A percentile compares a stretch with the other conserved stretches of the same genome.
These are phyloP conservation scores for Danaus melanippus DNA, from an alignment of 1,140 invertebrate genomes.

Conservation along the genomic window DNA sequence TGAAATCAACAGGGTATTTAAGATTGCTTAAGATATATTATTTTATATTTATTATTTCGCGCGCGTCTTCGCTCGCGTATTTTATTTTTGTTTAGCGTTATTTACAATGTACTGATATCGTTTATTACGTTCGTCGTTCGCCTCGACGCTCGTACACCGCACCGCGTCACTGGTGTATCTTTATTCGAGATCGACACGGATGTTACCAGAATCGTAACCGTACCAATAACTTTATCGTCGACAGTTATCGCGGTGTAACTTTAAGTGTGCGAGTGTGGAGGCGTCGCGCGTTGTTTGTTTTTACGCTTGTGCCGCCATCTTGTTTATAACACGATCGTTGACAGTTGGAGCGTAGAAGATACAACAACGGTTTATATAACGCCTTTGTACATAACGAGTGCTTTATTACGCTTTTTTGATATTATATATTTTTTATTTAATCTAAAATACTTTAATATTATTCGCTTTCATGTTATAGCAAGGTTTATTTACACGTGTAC, in stretches of 20 bases:
- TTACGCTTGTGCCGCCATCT: slow-evolving; percentile 6
- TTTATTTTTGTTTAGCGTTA: slow-evolving; percentile 37
- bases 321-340: neutral
- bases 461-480: slow-evolving; percentile 35
- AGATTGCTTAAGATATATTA: slow-evolving; percentile 68
- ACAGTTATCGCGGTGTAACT: too few relatives aligned
- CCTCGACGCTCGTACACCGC: slow-evolving; percentile 6
- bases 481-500: slow-evolving; percentile 3
- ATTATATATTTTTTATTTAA: slow-evolving; percentile 54
- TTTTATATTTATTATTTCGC: slow-evolving; percentile 66
- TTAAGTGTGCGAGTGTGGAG: neutral
- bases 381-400: slow-evolving; percentile 61
- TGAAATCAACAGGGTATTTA: slow-evolving; percentile 71
- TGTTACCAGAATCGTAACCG: too few relatives aligned
- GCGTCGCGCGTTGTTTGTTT: slow-evolving; percentile 5
- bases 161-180: too few relatives aligned
- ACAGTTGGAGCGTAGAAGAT: slow-evolving; percentile 6
- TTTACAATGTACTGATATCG: slow-evolving; percentile 27
- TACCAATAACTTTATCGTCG: too few relatives aligned
- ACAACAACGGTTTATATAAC: slow-evolving; percentile 4
- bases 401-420: slow-evolving; percentile 67
- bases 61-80: slow-evolving; percentile 21
- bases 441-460: slow-evolving; percentile 38
- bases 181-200: too few relatives aligned
- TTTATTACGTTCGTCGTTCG: slow-evolving; percentile 21